Conservation (phyloP, 2,113 vertebrate genomes). For the Amia ocellicauda region DNA sequence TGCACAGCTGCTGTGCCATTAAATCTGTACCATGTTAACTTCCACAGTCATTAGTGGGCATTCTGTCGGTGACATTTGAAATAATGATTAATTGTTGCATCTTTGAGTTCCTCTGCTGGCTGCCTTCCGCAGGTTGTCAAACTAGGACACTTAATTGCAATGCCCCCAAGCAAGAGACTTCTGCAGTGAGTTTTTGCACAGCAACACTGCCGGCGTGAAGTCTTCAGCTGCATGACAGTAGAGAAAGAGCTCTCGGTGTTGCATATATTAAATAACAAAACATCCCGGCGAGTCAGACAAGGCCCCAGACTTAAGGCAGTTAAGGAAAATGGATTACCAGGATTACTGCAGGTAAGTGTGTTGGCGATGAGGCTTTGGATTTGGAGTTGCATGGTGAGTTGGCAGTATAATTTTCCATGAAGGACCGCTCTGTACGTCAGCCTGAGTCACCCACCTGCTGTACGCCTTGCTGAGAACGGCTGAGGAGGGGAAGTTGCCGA, state of each 20-base stretch:
- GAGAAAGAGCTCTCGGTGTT: not conserved
- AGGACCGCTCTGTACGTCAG: too few species aligned
- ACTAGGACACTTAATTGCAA: not conserved
- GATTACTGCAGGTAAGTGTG: not conserved
- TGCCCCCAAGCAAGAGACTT: not conserved
- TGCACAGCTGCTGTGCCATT: constrained; percentile 7
- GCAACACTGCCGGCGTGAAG: not conserved
- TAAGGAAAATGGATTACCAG: not conserved
- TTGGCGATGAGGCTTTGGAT: not conserved
- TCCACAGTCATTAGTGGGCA: not conserved
- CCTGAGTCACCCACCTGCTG: not conserved
- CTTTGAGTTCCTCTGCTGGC: not conserved
- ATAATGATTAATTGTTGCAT: not conserved
- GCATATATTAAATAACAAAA: not conserved
- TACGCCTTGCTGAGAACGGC: not conserved
- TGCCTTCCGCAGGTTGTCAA: not conserved
- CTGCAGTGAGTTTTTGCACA: not conserved
- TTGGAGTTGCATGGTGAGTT: not conserved
- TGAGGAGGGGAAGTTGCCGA: not conserved
- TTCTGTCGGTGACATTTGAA: not conserved
- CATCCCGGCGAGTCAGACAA: not conserved
- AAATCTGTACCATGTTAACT: not conserved
- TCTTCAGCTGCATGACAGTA: not conserved
- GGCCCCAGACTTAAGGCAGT: not conserved
- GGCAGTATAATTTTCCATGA: not conserved